Evolutionary conservation across 1,140 invertebrate species (phyloP).

Genomic region (Arctopsyche grandis): DNA sequence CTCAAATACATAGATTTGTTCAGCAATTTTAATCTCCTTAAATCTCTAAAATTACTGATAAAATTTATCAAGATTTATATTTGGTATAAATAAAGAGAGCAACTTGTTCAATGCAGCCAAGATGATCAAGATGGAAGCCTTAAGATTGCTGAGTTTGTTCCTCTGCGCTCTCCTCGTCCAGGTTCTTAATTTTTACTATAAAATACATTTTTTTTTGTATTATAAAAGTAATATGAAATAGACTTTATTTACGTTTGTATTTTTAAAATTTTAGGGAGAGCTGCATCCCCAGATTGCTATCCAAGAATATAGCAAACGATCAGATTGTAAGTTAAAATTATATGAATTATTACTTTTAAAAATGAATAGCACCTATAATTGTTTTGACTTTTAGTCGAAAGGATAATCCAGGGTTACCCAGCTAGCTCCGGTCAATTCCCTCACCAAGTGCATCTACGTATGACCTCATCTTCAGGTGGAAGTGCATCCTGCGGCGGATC

Average conservation of each 20-base stretch:
- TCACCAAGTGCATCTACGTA: constrained; percentile 58
- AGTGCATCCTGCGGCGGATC: constrained; percentile 62
- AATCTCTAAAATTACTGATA: background rate
- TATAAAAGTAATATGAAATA: background rate
- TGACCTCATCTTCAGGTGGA: constrained; percentile 43
- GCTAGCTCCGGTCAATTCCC: constrained; percentile 59
- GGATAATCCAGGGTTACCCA: constrained; percentile 57
- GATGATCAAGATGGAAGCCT: background rate
- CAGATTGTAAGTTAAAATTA: background rate
- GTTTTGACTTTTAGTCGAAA: background rate
- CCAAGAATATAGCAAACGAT: background rate
- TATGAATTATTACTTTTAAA: background rate
- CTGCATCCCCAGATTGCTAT: background rate
- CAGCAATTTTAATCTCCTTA: too few relatives aligned
- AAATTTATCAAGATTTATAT: background rate
- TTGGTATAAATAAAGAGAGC: background rate
- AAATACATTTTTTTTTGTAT: background rate
- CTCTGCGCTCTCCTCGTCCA: constrained; percentile 6
- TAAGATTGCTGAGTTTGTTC: background rate
- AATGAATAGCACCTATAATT: background rate
- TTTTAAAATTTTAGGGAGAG: background rate
- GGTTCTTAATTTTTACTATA: background rate
- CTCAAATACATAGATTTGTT: too few relatives aligned
- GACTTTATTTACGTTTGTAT: background rate
- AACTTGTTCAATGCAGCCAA: background rate